Base-by-base conservation (phyloP, 2,888 invertebrate species). In the Dusona sp. region DNA sequence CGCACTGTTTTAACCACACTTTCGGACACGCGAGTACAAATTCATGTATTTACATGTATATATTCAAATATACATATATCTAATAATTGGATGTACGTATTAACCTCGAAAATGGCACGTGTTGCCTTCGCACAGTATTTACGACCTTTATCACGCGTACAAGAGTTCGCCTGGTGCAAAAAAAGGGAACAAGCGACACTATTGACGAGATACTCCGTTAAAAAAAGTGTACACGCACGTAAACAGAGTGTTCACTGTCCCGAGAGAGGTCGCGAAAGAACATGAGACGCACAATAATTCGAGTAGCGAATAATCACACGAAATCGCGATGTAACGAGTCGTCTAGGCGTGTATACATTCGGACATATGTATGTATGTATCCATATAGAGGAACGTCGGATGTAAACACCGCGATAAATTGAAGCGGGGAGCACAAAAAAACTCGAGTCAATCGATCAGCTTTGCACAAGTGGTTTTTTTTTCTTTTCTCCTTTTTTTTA, bases 301-400 rank as follows among this genome's bases (percentile, higher is more conserved):
- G 61, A 61, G 33, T 64, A 45, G 29, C 61, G 64, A 75, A 64
- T 64, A 75, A 75, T 75, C 45, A 64, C 45, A 64, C 61, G 75
- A 29, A 61, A 74, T 74, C 25, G 74, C 38, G 61, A 16, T 33
- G 42, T 16, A 38, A 38, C 4, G 57, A 11, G 29, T 45, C 48
- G 75, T 22, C n/a, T n/a, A 11, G 16, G 42, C n/a, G 45, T 48
- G 16, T 57, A 61, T 61, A 36, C 38, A 22, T 38, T 65, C 22
- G 65, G 48, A 19, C 38, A 48, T 48, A n/a, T n/a, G 19, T 33
- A 22, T 77, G 42, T 45, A 22, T 77, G 7, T 33, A 61, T 61
- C 61, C 61, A 11, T 61, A 16, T 25, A 48, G 77, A 33, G 67
- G n/a, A 61, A 29, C 29, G 61, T 61, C 42, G 36, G 75, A 75